These are phyloP conservation scores for Pelochelys cantorii DNA, from an alignment of 2,797 vertebrate genomes.

Conservation along the genomic window DNA sequence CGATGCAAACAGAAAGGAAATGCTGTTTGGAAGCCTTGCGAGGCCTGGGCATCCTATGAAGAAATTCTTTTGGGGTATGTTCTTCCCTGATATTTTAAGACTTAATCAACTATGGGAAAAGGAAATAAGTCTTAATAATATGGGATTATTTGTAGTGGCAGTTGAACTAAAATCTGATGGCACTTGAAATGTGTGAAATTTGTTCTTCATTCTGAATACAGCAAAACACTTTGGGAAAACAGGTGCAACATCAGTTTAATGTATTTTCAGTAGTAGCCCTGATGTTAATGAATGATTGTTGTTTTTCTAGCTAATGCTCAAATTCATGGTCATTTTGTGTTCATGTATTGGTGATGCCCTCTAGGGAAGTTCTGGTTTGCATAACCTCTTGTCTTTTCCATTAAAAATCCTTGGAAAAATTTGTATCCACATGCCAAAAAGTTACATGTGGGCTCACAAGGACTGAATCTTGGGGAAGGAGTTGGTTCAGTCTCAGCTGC, in stretches of 20 bases:
- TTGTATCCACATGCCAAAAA: neutral
- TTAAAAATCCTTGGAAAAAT: constrained; percentile 13
- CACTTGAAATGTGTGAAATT: neutral
- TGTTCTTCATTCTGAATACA: constrained; percentile 13
- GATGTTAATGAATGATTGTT: constrained; percentile 1
- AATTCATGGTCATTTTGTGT: neutral
- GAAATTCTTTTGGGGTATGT: constrained; percentile 97
- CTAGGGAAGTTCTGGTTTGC: constrained; percentile 28
- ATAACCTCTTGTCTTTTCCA: neutral
- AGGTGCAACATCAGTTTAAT: neutral
- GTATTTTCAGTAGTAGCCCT: neutral
- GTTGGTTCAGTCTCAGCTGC: neutral
- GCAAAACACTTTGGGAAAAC: constrained; percentile 12
- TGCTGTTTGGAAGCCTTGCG: constrained; percentile 95
- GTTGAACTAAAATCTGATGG: neutral
- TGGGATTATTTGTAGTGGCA: neutral
- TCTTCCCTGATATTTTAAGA: neutral
- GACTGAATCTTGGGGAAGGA: neutral
- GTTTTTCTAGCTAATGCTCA: neutral
- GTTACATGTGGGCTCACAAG: neutral
- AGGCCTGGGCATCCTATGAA: constrained; percentile 93
- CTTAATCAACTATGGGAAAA: neutral
- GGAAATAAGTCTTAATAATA: neutral
- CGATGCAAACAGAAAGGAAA: constrained; percentile 94
- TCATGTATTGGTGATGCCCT: neutral